Conservation (phyloP, 2,113 vertebrate species). For the Merops nubicus region DNA sequence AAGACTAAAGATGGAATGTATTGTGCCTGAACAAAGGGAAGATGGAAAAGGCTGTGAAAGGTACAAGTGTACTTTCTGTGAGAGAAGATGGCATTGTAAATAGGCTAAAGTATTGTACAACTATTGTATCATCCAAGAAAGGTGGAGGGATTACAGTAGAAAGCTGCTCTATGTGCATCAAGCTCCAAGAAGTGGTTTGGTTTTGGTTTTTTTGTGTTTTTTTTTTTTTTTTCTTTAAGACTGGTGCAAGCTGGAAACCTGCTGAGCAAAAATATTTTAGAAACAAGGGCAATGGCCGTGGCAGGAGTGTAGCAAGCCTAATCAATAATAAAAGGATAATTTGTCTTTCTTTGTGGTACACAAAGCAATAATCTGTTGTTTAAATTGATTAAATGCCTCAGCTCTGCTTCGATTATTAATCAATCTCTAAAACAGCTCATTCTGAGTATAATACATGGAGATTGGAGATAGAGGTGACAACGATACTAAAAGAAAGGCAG, state of each 20-base stretch:
- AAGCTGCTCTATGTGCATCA: background rate
- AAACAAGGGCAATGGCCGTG: conserved; percentile 5
- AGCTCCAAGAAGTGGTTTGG: background rate
- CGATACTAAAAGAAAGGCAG: background rate
- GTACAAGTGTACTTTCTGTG: background rate
- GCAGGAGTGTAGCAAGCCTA: background rate
- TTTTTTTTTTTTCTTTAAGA: conserved; percentile 33
- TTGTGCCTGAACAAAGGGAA: background rate
- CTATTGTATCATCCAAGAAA: background rate
- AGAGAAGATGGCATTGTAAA: background rate
- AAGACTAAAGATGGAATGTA: background rate
- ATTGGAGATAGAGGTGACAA: background rate
- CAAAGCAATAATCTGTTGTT: conserved; percentile 65
- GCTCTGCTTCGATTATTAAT: conserved; percentile 49
- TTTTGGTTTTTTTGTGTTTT: too few species aligned
- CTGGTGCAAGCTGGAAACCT: conserved; percentile 33
- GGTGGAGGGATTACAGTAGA: background rate
- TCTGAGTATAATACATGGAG: background rate
- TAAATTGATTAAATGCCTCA: conserved; percentile 65
- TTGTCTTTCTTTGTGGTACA: conserved; percentile 60
- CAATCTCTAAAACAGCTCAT: conserved; percentile 37
- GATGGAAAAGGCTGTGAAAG: background rate
- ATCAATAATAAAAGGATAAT: conserved; percentile 72
- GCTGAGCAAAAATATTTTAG: conserved; percentile 62
- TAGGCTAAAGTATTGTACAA: background rate